These are phyloP conservation scores for Lithodes maja DNA, from an alignment of 2,888 invertebrate genomes.

Conservation along the genomic window DNA sequence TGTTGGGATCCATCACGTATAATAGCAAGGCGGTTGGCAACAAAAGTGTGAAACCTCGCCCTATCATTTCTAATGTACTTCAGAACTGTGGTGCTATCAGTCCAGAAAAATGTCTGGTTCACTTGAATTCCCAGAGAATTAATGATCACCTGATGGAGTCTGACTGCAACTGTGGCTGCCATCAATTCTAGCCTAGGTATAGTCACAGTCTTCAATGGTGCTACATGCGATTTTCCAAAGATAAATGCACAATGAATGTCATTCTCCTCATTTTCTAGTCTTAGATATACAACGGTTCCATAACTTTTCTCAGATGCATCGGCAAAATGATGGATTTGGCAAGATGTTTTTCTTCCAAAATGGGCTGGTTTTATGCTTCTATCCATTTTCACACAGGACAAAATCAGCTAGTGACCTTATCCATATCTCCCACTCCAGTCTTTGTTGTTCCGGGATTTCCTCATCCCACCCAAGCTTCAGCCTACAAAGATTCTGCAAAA, in stretches of 20 bases:
- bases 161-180: neutral
- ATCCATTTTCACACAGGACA: neutral
- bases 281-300: conserved; percentile 9
- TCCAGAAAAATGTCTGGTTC: neutral
- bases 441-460: neutral
- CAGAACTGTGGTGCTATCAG: conserved; percentile 10
- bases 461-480: neutral
- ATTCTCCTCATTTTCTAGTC: neutral
- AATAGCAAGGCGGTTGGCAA: neutral
- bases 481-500: neutral
- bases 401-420: neutral
- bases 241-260: conserved; percentile 7
- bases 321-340: conserved; percentile 22
- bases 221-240: neutral
- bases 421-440: neutral
- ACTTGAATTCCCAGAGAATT: neutral
- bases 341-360: neutral
- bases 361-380: neutral
- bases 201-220: conserved; percentile 13
- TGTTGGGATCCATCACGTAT: neutral
- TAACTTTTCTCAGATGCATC: conserved; percentile 19
- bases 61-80: neutral
- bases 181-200: conserved; percentile 15
- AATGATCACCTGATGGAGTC: neutral
- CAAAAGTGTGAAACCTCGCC: neutral